phyloP scores from a whole-genome alignment of 2,888 invertebrate species.

The Trypoxylon attenuatum region DNA sequence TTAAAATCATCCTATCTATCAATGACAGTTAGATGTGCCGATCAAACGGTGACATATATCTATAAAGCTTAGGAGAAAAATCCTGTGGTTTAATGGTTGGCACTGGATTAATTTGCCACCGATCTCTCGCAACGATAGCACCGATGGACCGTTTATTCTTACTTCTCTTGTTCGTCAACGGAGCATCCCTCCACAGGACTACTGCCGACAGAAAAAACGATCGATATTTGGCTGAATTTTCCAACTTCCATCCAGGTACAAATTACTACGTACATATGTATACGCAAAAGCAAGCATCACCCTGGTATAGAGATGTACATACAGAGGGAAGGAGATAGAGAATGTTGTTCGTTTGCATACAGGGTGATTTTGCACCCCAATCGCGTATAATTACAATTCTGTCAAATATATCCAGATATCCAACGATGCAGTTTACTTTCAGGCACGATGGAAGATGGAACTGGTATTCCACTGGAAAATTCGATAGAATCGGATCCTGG shows the following conservation, averaged over 20 bases:
- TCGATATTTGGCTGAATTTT: constrained; percentile 57
- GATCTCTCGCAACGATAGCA: too few relatives aligned
- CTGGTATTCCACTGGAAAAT: constrained; percentile 42
- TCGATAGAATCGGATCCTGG: constrained; percentile 15
- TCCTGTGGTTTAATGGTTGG: too few relatives aligned
- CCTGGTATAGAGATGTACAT: constrained; percentile 5
- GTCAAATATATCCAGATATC: neutral
- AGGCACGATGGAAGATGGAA: constrained; percentile 47
- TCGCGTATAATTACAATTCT: neutral
- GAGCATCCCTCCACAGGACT: too few relatives aligned
- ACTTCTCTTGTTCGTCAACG: too few relatives aligned
- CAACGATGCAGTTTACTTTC: constrained; percentile 2
- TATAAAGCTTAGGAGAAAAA: too few relatives aligned
- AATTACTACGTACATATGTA: too few relatives aligned
- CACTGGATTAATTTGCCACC: too few relatives aligned
- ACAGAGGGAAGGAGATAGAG: neutral
- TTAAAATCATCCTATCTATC: too few relatives aligned
- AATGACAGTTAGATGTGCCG: too few relatives aligned
- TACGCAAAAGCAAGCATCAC: neutral
- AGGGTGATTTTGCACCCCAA: neutral
- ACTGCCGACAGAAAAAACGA: constrained; percentile 62
- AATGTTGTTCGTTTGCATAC: neutral
- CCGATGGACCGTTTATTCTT: too few relatives aligned
- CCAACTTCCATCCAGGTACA: constrained; percentile 39
- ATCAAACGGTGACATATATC: too few relatives aligned